phyloP scores from a whole-genome alignment of 2,888 invertebrate genomes.

The Drosophila mettleri region DNA sequence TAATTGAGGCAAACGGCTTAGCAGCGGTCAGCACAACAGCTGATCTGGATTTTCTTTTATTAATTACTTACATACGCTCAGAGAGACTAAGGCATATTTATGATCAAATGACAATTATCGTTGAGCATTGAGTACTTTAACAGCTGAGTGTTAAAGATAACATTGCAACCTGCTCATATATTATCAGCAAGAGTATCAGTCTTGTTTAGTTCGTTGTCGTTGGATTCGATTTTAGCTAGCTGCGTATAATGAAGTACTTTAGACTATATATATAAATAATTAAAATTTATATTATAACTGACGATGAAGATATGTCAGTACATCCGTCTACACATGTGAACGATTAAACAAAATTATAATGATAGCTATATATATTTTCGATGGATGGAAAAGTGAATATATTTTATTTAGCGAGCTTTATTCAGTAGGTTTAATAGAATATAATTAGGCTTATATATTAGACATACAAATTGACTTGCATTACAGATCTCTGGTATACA shows the following conservation, averaged over 20 bases:
- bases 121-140: slow-evolving; percentile 1
- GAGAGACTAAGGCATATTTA: neutral
- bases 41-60: neutral
- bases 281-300: too few species aligned
- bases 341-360: too few species aligned
- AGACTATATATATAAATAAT: too few species aligned
- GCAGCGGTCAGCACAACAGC: neutral
- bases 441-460: too few species aligned
- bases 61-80: neutral
- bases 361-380: too few species aligned
- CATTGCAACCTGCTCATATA: neutral
- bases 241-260: neutral
- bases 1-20: neutral
- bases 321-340: too few species aligned
- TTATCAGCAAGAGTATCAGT: neutral
- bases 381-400: too few species aligned
- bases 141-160: slow-evolving; percentile 5
- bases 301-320: too few species aligned
- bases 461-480: too few species aligned
- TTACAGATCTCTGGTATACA: neutral
- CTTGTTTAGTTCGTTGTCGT: slow-evolving; percentile 2
- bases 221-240: neutral
- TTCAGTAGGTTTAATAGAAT: too few species aligned
- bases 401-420: too few species aligned
- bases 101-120: neutral